Evolutionary conservation across 2,797 vertebrate genomes (phyloP).

Genomic region (Sebastes ruberrimus): DNA sequence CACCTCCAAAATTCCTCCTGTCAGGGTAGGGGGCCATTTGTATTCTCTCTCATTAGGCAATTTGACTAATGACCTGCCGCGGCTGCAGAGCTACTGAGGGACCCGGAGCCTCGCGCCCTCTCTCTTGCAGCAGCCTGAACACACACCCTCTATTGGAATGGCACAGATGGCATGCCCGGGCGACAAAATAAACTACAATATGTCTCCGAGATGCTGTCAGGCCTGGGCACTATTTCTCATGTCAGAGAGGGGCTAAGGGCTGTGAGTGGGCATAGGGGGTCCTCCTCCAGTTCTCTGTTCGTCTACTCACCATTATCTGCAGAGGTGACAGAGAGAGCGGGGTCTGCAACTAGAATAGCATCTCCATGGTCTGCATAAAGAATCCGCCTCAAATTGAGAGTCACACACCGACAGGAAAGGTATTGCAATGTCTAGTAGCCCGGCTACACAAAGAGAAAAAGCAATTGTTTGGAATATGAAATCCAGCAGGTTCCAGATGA

Average conservation of each 20-base stretch:
- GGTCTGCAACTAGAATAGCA: conserved; percentile 79
- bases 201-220: conserved; percentile 83
- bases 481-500: conserved; percentile 24
- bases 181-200: conserved; percentile 84
- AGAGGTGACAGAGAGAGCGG: conserved; percentile 77
- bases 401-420: conserved; percentile 62
- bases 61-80: conserved; percentile 83
- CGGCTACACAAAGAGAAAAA: conserved; percentile 46
- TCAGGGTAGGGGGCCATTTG: conserved; percentile 80
- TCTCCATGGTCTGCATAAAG: conserved; percentile 76
- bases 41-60: conserved; percentile 85
- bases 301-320: conserved; percentile 80
- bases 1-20: conserved; percentile 87
- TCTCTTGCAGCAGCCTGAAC: conserved; percentile 76
- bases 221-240: conserved; percentile 80
- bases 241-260: conserved; percentile 71
- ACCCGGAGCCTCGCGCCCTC: conserved; percentile 73
- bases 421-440: conserved; percentile 60
- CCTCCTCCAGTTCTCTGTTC: conserved; percentile 77
- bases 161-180: conserved; percentile 88
- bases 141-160: conserved; percentile 76
- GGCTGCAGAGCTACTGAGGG: conserved; percentile 79
- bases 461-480: conserved; percentile 57
- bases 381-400: conserved; percentile 76
- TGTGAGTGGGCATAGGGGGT: conserved; percentile 73